These are phyloP conservation scores for Paragorgia papillata DNA, from an alignment of 92 coral and sea anemone genomes.

Conservation along the genomic window DNA sequence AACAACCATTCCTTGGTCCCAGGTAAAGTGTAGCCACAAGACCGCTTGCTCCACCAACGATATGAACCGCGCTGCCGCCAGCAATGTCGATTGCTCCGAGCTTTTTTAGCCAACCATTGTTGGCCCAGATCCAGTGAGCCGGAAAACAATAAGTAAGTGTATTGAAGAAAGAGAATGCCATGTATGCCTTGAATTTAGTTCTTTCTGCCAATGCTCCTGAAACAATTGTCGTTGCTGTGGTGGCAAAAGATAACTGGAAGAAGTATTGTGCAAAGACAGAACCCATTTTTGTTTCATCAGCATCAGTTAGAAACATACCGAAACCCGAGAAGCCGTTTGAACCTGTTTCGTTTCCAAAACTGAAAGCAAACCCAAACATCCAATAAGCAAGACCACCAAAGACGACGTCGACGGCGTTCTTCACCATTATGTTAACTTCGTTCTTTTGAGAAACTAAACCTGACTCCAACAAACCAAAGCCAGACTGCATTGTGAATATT, in stretches of 20 bases:
- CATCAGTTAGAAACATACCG: slow-evolving; percentile 80
- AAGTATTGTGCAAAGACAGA: slow-evolving; percentile 70
- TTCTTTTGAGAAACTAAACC: slow-evolving; percentile 80
- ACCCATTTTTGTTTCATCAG: slow-evolving; percentile 68
- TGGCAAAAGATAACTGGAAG: slow-evolving; percentile 84
- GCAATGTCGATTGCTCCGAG: slow-evolving; percentile 89
- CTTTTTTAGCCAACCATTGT: slow-evolving; percentile 66
- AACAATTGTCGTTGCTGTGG: slow-evolving; percentile 92
- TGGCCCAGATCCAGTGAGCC: slow-evolving; percentile 95
- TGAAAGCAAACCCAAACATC: slow-evolving; percentile 85
- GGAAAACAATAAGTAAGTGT: slow-evolving; percentile 79
- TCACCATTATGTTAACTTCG: slow-evolving; percentile 91
- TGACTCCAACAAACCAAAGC: slow-evolving; percentile 80
- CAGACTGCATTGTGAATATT: slow-evolving; percentile 85
- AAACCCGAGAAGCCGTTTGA: slow-evolving; percentile 69
- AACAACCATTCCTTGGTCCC: slow-evolving; percentile 80
- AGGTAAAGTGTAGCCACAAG: slow-evolving; percentile 70
- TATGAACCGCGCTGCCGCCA: slow-evolving; percentile 77
- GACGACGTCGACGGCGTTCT: slow-evolving; percentile 83
- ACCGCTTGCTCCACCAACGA: slow-evolving; percentile 74
- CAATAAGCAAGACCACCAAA: slow-evolving; percentile 89
- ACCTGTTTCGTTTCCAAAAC: slow-evolving; percentile 59
- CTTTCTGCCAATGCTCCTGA: slow-evolving; percentile 96
- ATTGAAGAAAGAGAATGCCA: slow-evolving; percentile 71
- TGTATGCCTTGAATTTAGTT: slow-evolving; percentile 75